Conservation (phyloP, 2,113 vertebrate species). For the Sylvicapra grimmia region DNA sequence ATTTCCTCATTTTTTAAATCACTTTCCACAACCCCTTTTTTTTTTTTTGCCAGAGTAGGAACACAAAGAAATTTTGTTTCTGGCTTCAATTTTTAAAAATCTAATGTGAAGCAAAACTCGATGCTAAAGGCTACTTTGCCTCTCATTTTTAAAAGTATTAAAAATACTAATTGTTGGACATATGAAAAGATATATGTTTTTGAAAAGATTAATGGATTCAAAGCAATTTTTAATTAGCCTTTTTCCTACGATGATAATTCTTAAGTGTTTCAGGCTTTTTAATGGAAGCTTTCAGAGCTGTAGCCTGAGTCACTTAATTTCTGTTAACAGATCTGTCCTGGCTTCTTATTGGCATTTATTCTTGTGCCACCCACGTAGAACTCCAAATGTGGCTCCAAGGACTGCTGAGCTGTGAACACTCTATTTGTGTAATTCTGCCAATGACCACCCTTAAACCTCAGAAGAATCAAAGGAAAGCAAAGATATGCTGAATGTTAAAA, state of each 20-base stretch:
- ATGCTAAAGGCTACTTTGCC: neutral
- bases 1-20: neutral
- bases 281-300: slow-evolving; percentile 72
- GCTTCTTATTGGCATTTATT: slow-evolving; percentile 77
- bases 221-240: neutral
- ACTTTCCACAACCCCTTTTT: neutral
- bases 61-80: slow-evolving; percentile 34
- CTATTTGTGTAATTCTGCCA: slow-evolving; percentile 82
- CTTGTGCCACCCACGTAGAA: slow-evolving; percentile 83
- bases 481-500: slow-evolving; percentile 72
- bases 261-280: slow-evolving; percentile 64
- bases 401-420: slow-evolving; percentile 80
- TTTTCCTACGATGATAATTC: slow-evolving; percentile 21
- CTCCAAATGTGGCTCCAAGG: slow-evolving; percentile 79
- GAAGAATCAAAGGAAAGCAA: slow-evolving; percentile 81
- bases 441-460: slow-evolving; percentile 84
- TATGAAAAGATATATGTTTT: neutral
- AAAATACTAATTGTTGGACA: neutral
- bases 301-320: slow-evolving; percentile 74
- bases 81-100: neutral
- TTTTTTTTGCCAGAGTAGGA: neutral
- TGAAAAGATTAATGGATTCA: slow-evolving; percentile 9
- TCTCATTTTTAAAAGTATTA: neutral
- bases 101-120: neutral
- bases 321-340: slow-evolving; percentile 76